Evolutionary conservation across 1,140 invertebrate genomes (phyloP), one percentile per base, ranked within the genome.

Genomic region (Papilio dardanus): DNA sequence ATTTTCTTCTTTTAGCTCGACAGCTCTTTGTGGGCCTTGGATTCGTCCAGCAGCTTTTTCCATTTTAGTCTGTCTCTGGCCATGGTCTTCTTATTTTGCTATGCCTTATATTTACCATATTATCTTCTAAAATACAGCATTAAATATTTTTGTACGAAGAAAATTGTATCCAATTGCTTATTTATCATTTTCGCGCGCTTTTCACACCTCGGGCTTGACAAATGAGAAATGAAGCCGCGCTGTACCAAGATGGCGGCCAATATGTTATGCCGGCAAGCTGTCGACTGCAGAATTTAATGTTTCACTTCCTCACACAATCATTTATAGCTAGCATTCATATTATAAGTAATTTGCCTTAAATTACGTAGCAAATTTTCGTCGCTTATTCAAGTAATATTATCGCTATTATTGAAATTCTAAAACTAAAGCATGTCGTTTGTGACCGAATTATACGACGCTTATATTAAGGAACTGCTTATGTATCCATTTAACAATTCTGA

Each of bases 111-210:
- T 10, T 21, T 24, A 24, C 0, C 1, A 54, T 12, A 54, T 62
- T n/a, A 28, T 62, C 8, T 28, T 16, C 12, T 28, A 62, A 62
- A 28, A 28, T 28, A 62, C 3, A 12, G 21, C 8, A 28, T 28
- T 4, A 16, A 62, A 62, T 62, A 30, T 62, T 62, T 16, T 58
- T 28, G 12, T 30, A 30, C 10, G 8, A 62, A 30, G 24, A 62
- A 62, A 28, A 28, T 16, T 62, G 24, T 62, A 62, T 62, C 24
- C 24, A 62, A 62, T 62, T 62, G 21, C 54, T 28, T 62, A 62
- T 62, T 62, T 62, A 62, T 62, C 54, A 62, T 62, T 62, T 62
- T 62, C 10, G 54, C 54, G 54, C 54, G 54, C 54, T 62, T 62
- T 58, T 62, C 54, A 12, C 54, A 62, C 24, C 54, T 62, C 54